Evolutionary conservation across 2,113 vertebrate genomes (phyloP).

Genomic region (Pterocles gutturalis): DNA sequence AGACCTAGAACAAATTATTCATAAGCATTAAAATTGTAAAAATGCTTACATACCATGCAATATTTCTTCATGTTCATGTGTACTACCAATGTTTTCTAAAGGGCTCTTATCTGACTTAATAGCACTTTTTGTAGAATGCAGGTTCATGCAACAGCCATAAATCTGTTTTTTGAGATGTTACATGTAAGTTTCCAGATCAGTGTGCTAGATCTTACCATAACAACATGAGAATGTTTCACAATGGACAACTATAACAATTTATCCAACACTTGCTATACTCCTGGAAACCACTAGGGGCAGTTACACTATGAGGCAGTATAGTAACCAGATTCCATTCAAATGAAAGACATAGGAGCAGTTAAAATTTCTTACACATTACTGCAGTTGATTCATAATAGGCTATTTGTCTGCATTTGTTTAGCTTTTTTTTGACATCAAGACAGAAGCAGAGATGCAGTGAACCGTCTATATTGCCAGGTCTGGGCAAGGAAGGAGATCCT

Average conservation of each 20-base stretch:
- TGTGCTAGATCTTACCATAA: not conserved
- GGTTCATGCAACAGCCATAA: not conserved
- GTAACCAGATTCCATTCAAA: not conserved
- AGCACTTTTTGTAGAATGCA: not conserved
- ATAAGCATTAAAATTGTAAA: not conserved
- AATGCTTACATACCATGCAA: not conserved
- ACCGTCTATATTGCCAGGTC: not conserved
- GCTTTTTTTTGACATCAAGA: not conserved
- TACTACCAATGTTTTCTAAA: not conserved
- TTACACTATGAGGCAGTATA: not conserved
- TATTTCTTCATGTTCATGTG: not conserved
- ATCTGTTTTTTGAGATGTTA: not conserved
- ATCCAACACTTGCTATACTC: not conserved
- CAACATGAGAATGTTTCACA: not conserved
- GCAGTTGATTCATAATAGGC: not conserved
- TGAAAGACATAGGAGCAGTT: not conserved
- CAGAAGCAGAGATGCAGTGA: not conserved
- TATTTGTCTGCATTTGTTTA: not conserved
- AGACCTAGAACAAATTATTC: not conserved
- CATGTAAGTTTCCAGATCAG: not conserved
- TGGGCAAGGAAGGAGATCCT: not conserved
- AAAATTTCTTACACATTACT: not conserved
- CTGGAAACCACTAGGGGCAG: not conserved
- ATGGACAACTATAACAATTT: not conserved
- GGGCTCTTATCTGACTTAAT: not conserved